A percentile compares a stretch with the other conserved stretches of the same genome.
Evolutionary conservation across 1,140 invertebrate species (phyloP).

Genomic region (Drosophila tropicalis): DNA sequence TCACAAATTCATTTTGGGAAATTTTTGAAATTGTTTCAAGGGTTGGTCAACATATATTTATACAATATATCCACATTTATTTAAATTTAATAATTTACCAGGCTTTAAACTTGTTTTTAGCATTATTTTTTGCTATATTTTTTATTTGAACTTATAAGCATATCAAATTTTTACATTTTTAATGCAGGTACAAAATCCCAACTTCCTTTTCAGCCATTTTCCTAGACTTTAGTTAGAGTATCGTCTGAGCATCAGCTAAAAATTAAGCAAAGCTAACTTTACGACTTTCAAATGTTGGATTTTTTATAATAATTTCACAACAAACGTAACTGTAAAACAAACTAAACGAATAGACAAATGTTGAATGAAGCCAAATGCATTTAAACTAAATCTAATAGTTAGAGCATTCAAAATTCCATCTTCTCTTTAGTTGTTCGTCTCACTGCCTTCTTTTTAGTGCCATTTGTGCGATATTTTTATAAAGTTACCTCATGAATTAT

Average conservation of each 20-base stretch:
- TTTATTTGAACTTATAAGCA: not conserved
- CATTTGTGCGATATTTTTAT: constrained; percentile 61
- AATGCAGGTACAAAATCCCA: constrained; percentile 11
- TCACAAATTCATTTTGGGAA: constrained; percentile 42
- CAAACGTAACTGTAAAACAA: too few species aligned
- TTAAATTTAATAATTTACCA: constrained; percentile 49
- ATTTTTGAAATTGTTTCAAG: constrained; percentile 35
- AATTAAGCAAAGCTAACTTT: not conserved
- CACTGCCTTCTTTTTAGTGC: constrained; percentile 49
- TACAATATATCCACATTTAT: too few species aligned
- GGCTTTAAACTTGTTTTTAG: constrained; percentile 39
- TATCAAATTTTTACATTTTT: constrained; percentile 10
- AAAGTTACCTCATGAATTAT: constrained; percentile 70
- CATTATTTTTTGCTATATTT: not conserved
- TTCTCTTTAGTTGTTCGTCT: constrained; percentile 36
- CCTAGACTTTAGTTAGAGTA: not conserved
- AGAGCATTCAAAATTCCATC: constrained; percentile 46
- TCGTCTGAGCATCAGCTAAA: not conserved
- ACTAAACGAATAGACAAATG: too few species aligned
- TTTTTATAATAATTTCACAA: too few species aligned
- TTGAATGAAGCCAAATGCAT: not conserved
- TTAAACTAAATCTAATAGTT: not conserved
- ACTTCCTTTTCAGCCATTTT: not conserved
- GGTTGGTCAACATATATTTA: constrained; percentile 30
- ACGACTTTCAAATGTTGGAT: not conserved